Conservation (phyloP, 2,888 invertebrate species). For the Melieria crassipennis region DNA sequence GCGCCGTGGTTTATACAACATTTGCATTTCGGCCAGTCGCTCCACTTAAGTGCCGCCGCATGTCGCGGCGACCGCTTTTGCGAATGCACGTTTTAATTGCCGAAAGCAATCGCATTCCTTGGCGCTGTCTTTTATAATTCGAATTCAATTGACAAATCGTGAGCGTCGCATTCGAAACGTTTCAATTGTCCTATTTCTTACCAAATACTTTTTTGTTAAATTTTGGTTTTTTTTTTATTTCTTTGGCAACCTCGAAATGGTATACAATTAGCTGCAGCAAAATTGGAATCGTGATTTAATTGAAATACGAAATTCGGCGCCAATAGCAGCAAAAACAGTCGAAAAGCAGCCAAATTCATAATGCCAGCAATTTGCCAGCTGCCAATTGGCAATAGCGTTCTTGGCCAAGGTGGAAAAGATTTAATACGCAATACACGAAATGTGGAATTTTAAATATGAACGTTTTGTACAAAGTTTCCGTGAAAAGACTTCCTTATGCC, state of each 20-base stretch:
- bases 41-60: constrained; percentile 12
- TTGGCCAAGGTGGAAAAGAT: too few species aligned
- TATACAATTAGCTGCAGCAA: constrained; percentile 9
- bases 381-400: too few species aligned
- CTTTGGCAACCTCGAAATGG: constrained; percentile 5
- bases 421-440: too few species aligned
- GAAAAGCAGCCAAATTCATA: neutral
- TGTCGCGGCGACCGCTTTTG: constrained; percentile 16
- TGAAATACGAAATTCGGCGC: constrained; percentile 41
- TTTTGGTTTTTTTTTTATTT: neutral
- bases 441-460: too few species aligned
- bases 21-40: constrained; percentile 23
- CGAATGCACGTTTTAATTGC: constrained; percentile 46
- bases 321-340: neutral
- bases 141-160: constrained; percentile 43
- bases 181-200: constrained; percentile 39
- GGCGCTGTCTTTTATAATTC: constrained; percentile 21
- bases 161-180: constrained; percentile 41
- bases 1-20: neutral
- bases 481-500: too few species aligned
- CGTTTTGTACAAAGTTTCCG: too few species aligned
- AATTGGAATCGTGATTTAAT: constrained; percentile 48
- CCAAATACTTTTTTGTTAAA: neutral
- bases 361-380: too few species aligned
- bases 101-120: constrained; percentile 13